A percentile compares a stretch with the other conserved stretches of the same genome.
phyloP scores from a whole-genome alignment of 2,797 vertebrate genomes.

The Rhabdomys pumilio region DNA sequence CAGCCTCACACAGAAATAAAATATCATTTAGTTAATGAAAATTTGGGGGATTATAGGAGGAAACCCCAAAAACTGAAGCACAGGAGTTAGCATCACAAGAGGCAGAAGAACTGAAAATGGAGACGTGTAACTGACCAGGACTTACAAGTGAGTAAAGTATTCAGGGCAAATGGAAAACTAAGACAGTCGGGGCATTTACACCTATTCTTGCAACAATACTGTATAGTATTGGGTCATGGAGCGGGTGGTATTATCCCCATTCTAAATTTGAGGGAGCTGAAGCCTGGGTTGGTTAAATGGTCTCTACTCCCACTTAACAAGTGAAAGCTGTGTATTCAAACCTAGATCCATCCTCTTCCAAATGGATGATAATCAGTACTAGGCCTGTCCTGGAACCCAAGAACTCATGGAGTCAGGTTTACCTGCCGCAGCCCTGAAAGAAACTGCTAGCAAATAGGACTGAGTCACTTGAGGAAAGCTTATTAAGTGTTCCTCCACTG shows the following conservation, averaged over 20 bases:
- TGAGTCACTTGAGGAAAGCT: neutral
- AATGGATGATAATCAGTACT: neutral
- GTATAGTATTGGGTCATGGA: neutral
- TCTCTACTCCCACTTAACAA: neutral
- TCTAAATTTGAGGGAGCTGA: conserved; percentile 39
- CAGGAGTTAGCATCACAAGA: neutral
- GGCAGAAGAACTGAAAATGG: neutral
- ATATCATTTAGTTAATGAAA: neutral
- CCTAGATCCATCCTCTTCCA: neutral
- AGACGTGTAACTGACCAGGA: neutral
- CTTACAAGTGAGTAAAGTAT: neutral
- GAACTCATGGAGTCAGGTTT: neutral
- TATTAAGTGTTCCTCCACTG: neutral
- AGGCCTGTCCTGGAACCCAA: neutral
- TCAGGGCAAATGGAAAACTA: neutral
- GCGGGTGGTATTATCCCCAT: neutral
- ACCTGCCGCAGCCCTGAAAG: neutral
- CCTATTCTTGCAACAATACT: neutral
- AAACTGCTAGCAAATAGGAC: neutral
- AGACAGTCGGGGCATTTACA: neutral
- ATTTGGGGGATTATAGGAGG: neutral
- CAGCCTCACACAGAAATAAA: neutral
- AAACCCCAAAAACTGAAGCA: neutral
- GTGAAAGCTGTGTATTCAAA: neutral
- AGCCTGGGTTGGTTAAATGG: neutral